A percentile compares a stretch with the other conserved stretches of the same genome.
Evolutionary conservation across 2,113 vertebrate genomes (phyloP).

Genomic region (Etia nguti): DNA sequence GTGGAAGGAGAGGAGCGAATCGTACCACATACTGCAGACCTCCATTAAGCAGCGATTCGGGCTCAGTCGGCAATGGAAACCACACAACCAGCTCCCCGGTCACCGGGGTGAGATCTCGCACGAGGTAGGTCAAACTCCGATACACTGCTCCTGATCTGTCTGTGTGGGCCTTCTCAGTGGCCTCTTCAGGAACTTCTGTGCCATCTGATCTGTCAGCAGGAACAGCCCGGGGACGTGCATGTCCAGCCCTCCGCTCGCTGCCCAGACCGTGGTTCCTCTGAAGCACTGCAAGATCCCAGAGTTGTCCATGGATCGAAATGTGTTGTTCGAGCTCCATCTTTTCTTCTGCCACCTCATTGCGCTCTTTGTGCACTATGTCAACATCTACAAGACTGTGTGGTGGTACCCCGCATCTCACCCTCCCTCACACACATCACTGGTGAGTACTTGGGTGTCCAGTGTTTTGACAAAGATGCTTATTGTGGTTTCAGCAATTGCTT

Average conservation of each 20-base stretch:
- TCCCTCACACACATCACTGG: conserved; percentile 92
- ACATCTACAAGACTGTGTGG: conserved; percentile 99
- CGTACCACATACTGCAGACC: conserved; percentile 90
- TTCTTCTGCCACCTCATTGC: conserved; percentile 96
- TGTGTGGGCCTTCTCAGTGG: not conserved
- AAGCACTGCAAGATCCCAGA: conserved; percentile 96
- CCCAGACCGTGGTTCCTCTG: conserved; percentile 91
- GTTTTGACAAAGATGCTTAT: not conserved
- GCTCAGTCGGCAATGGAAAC: conserved; percentile 78
- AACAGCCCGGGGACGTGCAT: conserved; percentile 89
- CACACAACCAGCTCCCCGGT: conserved; percentile 85
- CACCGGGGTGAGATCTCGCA: conserved; percentile 87
- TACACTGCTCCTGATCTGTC: not conserved
- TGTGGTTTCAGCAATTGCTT: not conserved
- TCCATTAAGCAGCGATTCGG: conserved; percentile 85
- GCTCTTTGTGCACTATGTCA: conserved; percentile 97
- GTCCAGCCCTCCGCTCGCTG: conserved; percentile 89
- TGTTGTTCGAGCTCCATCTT: conserved; percentile 93
- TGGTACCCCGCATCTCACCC: conserved; percentile 96
- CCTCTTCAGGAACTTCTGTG: not conserved
- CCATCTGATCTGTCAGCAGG: conserved; percentile 60
- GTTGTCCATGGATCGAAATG: conserved; percentile 85
- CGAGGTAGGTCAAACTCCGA: conserved; percentile 72
- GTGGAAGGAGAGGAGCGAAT: conserved; percentile 92
- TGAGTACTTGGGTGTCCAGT: conserved; percentile 59